phyloP scores from a whole-genome alignment of 2,888 invertebrate species.

The Gastrophysa polygoni region DNA sequence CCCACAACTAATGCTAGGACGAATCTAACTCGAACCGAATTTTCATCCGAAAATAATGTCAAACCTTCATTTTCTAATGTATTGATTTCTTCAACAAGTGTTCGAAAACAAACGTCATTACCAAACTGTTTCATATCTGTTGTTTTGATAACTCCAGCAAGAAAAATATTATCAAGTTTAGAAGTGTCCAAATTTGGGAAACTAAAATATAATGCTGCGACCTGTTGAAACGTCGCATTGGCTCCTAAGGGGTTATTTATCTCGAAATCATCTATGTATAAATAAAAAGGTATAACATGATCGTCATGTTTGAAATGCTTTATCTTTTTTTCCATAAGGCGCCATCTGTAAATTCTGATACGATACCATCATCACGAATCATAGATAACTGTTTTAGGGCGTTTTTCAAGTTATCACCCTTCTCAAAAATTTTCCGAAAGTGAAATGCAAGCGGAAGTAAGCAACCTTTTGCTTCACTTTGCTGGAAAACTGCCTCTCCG shows the following conservation, averaged over 20 bases:
- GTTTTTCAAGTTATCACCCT: slow-evolving; percentile 5
- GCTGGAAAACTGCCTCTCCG: not conserved
- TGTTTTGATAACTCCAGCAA: slow-evolving; percentile 34
- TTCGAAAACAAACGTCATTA: slow-evolving; percentile 22
- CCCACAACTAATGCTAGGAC: slow-evolving; percentile 33
- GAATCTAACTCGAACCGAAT: slow-evolving; percentile 28
- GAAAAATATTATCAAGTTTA: slow-evolving; percentile 35
- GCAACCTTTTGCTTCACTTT: slow-evolving; percentile 53
- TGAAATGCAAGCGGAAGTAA: slow-evolving; percentile 34
- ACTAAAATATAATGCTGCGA: slow-evolving; percentile 39
- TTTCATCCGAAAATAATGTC: slow-evolving; percentile 16
- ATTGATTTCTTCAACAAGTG: slow-evolving; percentile 27
- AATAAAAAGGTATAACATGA: slow-evolving; percentile 34
- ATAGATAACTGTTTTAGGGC: slow-evolving; percentile 7
- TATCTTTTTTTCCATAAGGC: slow-evolving; percentile 40
- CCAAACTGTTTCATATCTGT: slow-evolving; percentile 32
- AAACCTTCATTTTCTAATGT: slow-evolving; percentile 29
- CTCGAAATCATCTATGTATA: slow-evolving; percentile 42
- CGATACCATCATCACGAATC: slow-evolving; percentile 1
- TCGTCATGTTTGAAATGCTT: slow-evolving; percentile 30
- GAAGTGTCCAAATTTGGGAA: slow-evolving; percentile 38
- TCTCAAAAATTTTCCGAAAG: slow-evolving; percentile 20
- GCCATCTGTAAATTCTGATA: slow-evolving; percentile 37
- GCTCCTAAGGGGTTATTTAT: slow-evolving; percentile 42
- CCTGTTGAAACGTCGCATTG: slow-evolving; percentile 34